Evolutionary conservation across 2,113 vertebrate genomes (phyloP).

Genomic region (Noctilio leporinus): DNA sequence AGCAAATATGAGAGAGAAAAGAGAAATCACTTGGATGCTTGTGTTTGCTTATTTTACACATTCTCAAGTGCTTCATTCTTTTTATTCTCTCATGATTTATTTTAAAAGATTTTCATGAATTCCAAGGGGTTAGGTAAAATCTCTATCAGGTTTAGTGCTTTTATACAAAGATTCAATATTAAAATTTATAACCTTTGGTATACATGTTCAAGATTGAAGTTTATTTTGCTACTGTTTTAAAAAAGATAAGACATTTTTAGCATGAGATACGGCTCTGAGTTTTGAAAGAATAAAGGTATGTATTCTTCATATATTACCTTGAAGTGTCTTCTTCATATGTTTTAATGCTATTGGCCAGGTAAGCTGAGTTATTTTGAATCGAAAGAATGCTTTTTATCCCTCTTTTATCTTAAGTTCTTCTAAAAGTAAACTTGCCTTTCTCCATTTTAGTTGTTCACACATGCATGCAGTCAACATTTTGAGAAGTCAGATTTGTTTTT

Average conservation of each 20-base stretch:
- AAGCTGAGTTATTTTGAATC: neutral
- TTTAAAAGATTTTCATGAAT: neutral
- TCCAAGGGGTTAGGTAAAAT: neutral
- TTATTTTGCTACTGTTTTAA: slow-evolving; percentile 19
- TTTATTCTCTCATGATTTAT: neutral
- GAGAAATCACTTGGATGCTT: slow-evolving; percentile 2
- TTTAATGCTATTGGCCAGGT: neutral
- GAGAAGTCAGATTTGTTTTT: slow-evolving; percentile 26
- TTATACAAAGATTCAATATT: neutral
- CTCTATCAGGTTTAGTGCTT: neutral
- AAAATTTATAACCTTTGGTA: neutral
- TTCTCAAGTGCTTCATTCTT: neutral
- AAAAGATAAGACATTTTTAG: slow-evolving; percentile 18
- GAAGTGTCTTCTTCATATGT: neutral
- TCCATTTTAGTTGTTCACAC: neutral
- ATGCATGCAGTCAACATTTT: slow-evolving; percentile 8
- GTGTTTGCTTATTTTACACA: neutral
- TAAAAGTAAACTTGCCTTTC: neutral
- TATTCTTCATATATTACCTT: neutral
- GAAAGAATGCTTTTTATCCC: neutral
- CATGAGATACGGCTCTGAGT: neutral
- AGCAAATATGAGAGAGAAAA: neutral
- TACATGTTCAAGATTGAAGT: neutral
- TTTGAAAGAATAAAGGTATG: neutral
- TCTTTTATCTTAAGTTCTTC: neutral